Evolutionary conservation across 2,113 vertebrate species (phyloP).

Genomic region (Scomber colias): DNA sequence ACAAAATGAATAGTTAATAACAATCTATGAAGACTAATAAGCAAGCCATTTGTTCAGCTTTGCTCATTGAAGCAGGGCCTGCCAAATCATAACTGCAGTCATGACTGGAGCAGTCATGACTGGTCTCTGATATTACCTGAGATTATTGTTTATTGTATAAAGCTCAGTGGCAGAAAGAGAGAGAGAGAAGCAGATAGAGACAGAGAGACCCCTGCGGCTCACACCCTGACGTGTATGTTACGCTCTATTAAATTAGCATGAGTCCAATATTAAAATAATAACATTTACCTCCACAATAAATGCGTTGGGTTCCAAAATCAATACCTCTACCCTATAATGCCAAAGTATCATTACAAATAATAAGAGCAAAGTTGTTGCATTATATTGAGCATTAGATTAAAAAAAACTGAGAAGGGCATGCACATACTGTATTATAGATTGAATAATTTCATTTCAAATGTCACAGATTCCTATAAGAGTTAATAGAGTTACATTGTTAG

Average conservation of each 20-base stretch:
- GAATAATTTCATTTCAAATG: slow-evolving; percentile 87
- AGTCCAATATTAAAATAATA: slow-evolving; percentile 87
- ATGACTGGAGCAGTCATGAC: slow-evolving; percentile 7
- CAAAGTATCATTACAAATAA: slow-evolving; percentile 87
- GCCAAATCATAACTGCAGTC: slow-evolving; percentile 36
- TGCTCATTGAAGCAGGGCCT: neutral
- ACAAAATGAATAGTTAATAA: neutral
- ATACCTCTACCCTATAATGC: slow-evolving; percentile 83
- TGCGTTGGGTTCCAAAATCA: slow-evolving; percentile 84
- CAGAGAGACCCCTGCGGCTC: slow-evolving; percentile 74
- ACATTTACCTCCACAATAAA: slow-evolving; percentile 86
- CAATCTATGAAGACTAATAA: slow-evolving; percentile 7
- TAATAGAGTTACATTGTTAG: slow-evolving; percentile 82
- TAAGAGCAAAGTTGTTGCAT: slow-evolving; percentile 83
- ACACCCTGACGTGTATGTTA: slow-evolving; percentile 76
- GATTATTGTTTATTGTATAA: slow-evolving; percentile 58
- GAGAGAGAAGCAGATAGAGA: slow-evolving; percentile 32
- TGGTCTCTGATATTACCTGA: slow-evolving; percentile 58
- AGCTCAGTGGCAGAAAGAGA: slow-evolving; percentile 42
- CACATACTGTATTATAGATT: slow-evolving; percentile 78
- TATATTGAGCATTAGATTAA: slow-evolving; percentile 79
- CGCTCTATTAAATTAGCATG: slow-evolving; percentile 86
- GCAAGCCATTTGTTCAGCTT: neutral
- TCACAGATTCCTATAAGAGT: slow-evolving; percentile 82
- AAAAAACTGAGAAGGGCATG: slow-evolving; percentile 74